Evolutionary conservation across 2,888 invertebrate species (phyloP).

Genomic region (Laothoe populi): DNA sequence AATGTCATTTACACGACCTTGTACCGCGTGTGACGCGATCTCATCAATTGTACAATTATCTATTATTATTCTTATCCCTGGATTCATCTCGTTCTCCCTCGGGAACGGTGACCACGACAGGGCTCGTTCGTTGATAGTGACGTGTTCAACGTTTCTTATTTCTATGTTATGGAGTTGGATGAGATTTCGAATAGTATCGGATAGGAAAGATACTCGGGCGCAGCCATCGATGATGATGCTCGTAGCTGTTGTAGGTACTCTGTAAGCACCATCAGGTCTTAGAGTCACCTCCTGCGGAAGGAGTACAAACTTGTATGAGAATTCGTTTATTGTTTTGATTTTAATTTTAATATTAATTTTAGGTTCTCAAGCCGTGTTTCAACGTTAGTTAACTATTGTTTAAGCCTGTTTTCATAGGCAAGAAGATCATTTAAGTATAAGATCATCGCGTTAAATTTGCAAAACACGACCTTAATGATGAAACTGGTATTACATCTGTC

Average conservation of each 20-base stretch:
- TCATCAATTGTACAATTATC: constrained; percentile 79
- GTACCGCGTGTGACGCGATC: constrained; percentile 87
- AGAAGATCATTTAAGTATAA: too few relatives aligned
- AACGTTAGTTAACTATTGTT: too few relatives aligned
- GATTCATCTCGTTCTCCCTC: constrained; percentile 87
- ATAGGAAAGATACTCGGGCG: constrained; percentile 83
- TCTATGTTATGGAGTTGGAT: constrained; percentile 86
- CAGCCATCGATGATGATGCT: constrained; percentile 88
- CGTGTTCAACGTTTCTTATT: constrained; percentile 86
- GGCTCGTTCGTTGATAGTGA: constrained; percentile 86
- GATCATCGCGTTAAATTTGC: too few relatives aligned
- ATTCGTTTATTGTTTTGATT: neutral
- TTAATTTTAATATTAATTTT: too few relatives aligned
- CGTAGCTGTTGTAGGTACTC: constrained; percentile 80
- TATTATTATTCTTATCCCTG: constrained; percentile 82
- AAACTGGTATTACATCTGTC: too few relatives aligned
- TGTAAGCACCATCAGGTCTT: constrained; percentile 82
- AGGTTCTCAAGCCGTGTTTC: too few relatives aligned
- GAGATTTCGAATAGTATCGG: constrained; percentile 85
- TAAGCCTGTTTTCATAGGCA: too few relatives aligned
- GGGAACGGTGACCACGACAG: constrained; percentile 84
- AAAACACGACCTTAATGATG: too few relatives aligned
- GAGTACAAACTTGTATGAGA: neutral
- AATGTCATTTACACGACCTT: constrained; percentile 89
- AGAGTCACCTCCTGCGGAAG: constrained; percentile 84